Evolutionary conservation across 2,888 invertebrate species (phyloP).

Genomic region (Philopedon plagiatum): DNA sequence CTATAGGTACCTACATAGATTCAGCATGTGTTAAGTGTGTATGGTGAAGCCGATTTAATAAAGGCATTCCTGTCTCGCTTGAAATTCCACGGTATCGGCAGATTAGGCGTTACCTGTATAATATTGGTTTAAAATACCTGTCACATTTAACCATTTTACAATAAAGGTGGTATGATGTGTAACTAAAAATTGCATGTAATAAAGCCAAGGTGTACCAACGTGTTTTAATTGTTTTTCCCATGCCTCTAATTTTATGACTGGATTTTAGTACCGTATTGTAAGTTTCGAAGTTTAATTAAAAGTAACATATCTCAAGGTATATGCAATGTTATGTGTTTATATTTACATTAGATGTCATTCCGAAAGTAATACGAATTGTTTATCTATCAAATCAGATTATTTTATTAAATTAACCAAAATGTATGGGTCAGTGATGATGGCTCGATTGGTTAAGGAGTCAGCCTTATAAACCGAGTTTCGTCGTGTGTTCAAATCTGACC

Average conservation of each 20-base stretch:
- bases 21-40: too few relatives aligned
- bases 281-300: constrained; percentile 13
- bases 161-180: constrained; percentile 11
- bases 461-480: too few relatives aligned
- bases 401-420: too few relatives aligned
- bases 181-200: constrained; percentile 8
- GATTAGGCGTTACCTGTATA: not conserved
- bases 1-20: too few relatives aligned
- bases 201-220: constrained; percentile 9
- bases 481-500: too few relatives aligned
- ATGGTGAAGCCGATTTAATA: too few relatives aligned
- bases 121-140: not conserved
- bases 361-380: too few relatives aligned
- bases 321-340: not conserved
- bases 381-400: too few relatives aligned
- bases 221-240: constrained; percentile 23
- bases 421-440: too few relatives aligned
- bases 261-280: constrained; percentile 9
- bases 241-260: not conserved
- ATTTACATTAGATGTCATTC: too few relatives aligned
- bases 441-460: too few relatives aligned
- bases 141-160: not conserved
- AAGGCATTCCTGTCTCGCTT: too few relatives aligned
- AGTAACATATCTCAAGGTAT: constrained; percentile 4
- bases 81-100: not conserved